Base-by-base conservation (phyloP, 1,140 invertebrate genomes). In the Cecropterus lyciades region DNA sequence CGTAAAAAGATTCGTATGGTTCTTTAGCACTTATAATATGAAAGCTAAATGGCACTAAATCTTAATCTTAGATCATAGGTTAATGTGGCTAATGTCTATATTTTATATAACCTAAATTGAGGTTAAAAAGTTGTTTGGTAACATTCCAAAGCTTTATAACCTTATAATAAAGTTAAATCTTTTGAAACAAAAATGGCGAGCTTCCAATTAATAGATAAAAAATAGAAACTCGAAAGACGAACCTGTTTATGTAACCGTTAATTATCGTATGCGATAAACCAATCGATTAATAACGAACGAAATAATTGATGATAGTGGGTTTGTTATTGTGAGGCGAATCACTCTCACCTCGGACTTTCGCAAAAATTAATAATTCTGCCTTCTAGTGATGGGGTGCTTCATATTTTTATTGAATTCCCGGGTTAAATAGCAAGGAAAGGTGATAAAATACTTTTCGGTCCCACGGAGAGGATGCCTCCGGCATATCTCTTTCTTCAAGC, bases 321-420 rank as follows among this genome's bases (percentile, higher is more conserved):
- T 24, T 33, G 30, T 33, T 46, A 57, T 45, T 45, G 20, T 46
- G 42, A 45, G 24, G 42, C 13, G 20, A 46, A 30, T 46, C 56
- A 59, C 56, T 59, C 56, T 59, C 56, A 59, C 42, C 42, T 59
- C 24, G 43, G 13, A 42, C 56, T 59, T 59, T 59, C 56, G 56
- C 56, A 59, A 46, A 59, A 59, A 46, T 59, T 33, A 46, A 46
- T 30, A 59, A 59, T 59, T 59, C 56, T 37, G 56, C 42, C 42
- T n/a, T 11, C 42, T 59, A 59, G 56, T 59, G 56, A 45, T 59
- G 56, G 15, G 40, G 11, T 10, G 20, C 27, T 10, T 9, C 17
- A 10, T 6, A 27, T 27, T n/a, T 11, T 33, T 7, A 9, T 33
- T 33, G 6, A 33, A 9, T 33, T 33, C 30, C 30, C 9, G n/a